These are phyloP conservation scores for Laupala kohalensis DNA, from an alignment of 1,140 invertebrate species.

Conservation along the genomic window DNA sequence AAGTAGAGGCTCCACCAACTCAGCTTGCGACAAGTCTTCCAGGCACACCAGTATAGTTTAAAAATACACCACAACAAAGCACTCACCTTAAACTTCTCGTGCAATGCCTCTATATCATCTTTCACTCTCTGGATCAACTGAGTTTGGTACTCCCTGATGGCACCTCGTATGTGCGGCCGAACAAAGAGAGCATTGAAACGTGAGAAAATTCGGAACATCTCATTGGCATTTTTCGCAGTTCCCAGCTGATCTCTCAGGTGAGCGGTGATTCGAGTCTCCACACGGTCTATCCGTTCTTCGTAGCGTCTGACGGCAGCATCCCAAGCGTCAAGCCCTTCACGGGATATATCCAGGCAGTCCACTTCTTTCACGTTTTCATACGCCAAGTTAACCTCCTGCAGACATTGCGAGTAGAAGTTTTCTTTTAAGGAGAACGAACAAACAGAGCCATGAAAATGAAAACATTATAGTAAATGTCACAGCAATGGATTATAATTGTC, in stretches of 20 bases:
- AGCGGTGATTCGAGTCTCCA: constrained; percentile 94
- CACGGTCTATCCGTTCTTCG: constrained; percentile 93
- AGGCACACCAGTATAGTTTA: no score
- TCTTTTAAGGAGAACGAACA: no score
- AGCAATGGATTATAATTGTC: no score
- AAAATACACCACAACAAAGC: not conserved
- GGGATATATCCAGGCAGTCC: constrained; percentile 92
- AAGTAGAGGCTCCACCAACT: no score
- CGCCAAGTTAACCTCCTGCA: constrained; percentile 78
- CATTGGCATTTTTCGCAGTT: constrained; percentile 97
- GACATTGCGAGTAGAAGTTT: constrained; percentile 6
- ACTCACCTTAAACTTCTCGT: constrained; percentile 92
- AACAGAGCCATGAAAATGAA: no score
- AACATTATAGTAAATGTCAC: no score
- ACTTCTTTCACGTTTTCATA: constrained; percentile 99
- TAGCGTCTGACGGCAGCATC: constrained; percentile 89
- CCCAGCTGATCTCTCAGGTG: constrained; percentile 92
- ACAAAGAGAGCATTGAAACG: constrained; percentile 98
- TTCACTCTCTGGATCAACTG: constrained; percentile 98
- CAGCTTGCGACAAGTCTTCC: no score
- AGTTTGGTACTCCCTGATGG: constrained; percentile 97
- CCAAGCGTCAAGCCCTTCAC: constrained; percentile 94
- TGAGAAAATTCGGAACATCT: constrained; percentile 98
- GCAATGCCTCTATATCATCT: constrained; percentile 93
- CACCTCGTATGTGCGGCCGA: constrained; percentile 93